phyloP scores from a whole-genome alignment of 2,888 invertebrate species.

The Rotaria sp. region DNA sequence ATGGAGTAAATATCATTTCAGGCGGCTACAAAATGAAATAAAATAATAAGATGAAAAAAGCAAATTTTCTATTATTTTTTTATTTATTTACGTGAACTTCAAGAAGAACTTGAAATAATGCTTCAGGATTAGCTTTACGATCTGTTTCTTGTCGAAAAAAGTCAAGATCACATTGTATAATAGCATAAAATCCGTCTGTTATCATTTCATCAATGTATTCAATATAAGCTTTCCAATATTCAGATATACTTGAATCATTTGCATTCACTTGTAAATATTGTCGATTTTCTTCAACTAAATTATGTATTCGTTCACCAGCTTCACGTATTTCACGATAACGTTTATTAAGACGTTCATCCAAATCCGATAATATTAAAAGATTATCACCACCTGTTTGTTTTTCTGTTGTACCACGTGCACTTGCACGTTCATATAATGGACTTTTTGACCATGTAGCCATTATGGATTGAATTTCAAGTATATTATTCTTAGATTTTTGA shows the following conservation, averaged over 20 bases:
- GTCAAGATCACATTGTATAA: slow-evolving; percentile 65
- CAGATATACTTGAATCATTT: slow-evolving; percentile 55
- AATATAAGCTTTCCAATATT: slow-evolving; percentile 75
- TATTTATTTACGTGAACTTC: slow-evolving; percentile 61
- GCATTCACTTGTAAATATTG: slow-evolving; percentile 68
- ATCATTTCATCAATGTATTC: slow-evolving; percentile 77
- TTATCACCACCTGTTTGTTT: slow-evolving; percentile 77
- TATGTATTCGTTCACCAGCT: slow-evolving; percentile 68
- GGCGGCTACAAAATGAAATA: slow-evolving; percentile 63
- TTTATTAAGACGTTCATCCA: slow-evolving; percentile 69
- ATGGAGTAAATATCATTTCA: slow-evolving; percentile 75
- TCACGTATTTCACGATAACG: slow-evolving; percentile 70
- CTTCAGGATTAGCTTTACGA: slow-evolving; percentile 65
- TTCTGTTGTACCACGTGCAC: slow-evolving; percentile 61
- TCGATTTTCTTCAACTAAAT: slow-evolving; percentile 70
- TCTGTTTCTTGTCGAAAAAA: slow-evolving; percentile 88
- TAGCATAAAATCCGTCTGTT: slow-evolving; percentile 70
- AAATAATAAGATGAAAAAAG: not conserved
- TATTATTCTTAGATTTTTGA: slow-evolving; percentile 73
- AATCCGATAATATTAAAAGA: slow-evolving; percentile 73
- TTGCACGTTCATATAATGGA: slow-evolving; percentile 80
- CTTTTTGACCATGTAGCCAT: slow-evolving; percentile 73
- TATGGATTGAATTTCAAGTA: slow-evolving; percentile 69
- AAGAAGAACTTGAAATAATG: slow-evolving; percentile 76
- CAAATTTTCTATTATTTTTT: not conserved